Conservation (phyloP, 2,113 vertebrate genomes). For the Ciconia boyciana region DNA sequence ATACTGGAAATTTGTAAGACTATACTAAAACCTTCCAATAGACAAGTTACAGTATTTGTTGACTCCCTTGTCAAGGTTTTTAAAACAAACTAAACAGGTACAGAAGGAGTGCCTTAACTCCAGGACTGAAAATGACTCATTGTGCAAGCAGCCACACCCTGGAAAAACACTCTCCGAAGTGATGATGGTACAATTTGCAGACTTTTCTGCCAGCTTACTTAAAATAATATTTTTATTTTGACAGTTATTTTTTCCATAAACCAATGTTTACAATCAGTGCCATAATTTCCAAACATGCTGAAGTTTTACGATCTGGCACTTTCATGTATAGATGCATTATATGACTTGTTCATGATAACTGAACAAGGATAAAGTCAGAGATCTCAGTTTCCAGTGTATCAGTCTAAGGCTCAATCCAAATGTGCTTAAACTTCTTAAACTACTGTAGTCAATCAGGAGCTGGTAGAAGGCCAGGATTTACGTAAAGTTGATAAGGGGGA, state of each 20-base stretch:
- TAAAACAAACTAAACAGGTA: background rate
- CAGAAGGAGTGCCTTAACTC: background rate
- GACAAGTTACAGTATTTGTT: background rate
- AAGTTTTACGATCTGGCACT: background rate
- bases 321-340: background rate
- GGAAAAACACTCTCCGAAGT: background rate
- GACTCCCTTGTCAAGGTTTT: rapidly evolving
- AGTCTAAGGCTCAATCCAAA: background rate
- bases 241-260: background rate
- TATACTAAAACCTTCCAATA: background rate
- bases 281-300: background rate
- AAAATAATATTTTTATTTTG: background rate
- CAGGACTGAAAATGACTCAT: background rate
- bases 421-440: background rate
- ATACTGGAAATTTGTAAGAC: background rate
- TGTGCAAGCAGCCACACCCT: background rate
- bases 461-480: too few relatives aligned
- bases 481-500: too few relatives aligned
- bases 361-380: background rate
- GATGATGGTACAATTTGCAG: background rate
- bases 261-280: background rate
- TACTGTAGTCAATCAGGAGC: too few relatives aligned
- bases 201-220: background rate
- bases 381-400: background rate
- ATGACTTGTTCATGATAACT: background rate